Percentiles rank a stretch among this genome's conserved stretches.
phyloP scores from a whole-genome alignment of 2,797 vertebrate species.

The Microctenopoma lineatum region DNA sequence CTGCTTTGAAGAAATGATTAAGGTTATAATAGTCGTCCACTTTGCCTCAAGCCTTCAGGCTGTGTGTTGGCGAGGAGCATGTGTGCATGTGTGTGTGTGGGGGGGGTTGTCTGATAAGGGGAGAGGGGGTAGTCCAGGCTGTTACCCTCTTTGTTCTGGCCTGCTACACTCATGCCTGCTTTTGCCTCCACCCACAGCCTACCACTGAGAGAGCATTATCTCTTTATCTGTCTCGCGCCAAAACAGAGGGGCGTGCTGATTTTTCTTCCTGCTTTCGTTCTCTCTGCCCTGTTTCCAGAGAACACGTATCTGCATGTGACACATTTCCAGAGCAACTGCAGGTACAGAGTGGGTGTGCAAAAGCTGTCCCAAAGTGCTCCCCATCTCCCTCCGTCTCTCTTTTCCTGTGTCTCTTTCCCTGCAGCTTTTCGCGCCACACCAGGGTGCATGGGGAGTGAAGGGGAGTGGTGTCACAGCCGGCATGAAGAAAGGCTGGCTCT shows the following conservation, averaged over 20 bases:
- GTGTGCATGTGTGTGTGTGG: background rate
- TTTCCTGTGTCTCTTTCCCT: constrained; percentile 32
- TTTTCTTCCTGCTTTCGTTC: constrained; percentile 31
- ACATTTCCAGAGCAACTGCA: constrained; percentile 49
- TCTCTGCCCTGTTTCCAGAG: constrained; percentile 11
- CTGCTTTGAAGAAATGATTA: constrained; percentile 75
- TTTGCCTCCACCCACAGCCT: constrained; percentile 77
- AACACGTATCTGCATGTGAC: constrained; percentile 15
- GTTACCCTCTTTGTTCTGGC: constrained; percentile 78
- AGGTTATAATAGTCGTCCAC: constrained; percentile 75
- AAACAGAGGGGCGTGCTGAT: constrained; percentile 47
- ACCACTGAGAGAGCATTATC: constrained; percentile 71
- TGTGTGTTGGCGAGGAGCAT: constrained; percentile 40
- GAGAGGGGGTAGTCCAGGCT: constrained; percentile 60
- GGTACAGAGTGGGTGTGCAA: constrained; percentile 40
- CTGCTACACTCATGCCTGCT: constrained; percentile 72
- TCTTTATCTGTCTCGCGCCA: constrained; percentile 65
- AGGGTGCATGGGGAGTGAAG: constrained; percentile 46
- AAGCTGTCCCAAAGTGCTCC: constrained; percentile 8
- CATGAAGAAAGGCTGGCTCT: constrained; percentile 71
- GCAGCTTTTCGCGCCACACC: constrained; percentile 77
- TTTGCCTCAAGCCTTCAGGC: constrained; percentile 65
- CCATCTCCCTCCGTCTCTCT: constrained; percentile 5
- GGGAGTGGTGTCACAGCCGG: constrained; percentile 58
- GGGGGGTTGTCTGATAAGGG: constrained; percentile 55